Evolutionary conservation across 2,888 invertebrate species (phyloP).

Genomic region (Drosophila eohydei): DNA sequence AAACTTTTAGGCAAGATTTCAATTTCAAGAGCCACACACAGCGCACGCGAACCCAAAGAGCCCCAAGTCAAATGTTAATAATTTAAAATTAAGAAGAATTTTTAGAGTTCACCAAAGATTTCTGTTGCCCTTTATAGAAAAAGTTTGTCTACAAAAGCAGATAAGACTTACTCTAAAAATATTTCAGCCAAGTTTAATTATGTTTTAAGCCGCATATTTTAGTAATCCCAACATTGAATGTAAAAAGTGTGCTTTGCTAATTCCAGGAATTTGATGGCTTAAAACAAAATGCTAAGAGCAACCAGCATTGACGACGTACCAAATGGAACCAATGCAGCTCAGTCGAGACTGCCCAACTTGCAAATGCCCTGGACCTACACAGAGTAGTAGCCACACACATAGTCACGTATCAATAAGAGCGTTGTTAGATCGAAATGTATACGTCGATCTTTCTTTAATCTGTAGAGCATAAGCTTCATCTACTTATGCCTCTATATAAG

Average conservation of each 20-base stretch:
- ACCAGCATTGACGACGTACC: background rate
- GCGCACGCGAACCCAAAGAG: conserved; percentile 14
- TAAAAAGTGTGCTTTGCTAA: background rate
- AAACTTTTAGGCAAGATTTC: conserved; percentile 70
- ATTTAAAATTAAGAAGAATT: background rate
- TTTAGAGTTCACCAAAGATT: background rate
- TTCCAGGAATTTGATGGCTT: background rate
- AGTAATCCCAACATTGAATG: no score
- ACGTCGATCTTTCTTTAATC: no score
- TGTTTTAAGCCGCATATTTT: background rate
- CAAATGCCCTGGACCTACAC: background rate
- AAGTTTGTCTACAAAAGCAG: background rate
- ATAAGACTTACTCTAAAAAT: background rate
- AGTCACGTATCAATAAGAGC: no score
- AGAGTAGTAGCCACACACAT: background rate
- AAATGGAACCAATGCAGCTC: background rate
- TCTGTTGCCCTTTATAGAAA: conserved; percentile 11
- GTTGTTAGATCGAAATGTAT: no score
- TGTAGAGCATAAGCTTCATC: no score
- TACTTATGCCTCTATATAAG: no score
- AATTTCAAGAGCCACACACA: conserved; percentile 50
- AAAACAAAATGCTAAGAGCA: background rate
- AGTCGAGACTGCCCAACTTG: background rate
- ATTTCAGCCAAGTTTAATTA: background rate
- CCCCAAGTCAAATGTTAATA: conserved; percentile 13